Conservation (phyloP, 2,113 vertebrate genomes). For the Girardinichthys multiradiatus region DNA sequence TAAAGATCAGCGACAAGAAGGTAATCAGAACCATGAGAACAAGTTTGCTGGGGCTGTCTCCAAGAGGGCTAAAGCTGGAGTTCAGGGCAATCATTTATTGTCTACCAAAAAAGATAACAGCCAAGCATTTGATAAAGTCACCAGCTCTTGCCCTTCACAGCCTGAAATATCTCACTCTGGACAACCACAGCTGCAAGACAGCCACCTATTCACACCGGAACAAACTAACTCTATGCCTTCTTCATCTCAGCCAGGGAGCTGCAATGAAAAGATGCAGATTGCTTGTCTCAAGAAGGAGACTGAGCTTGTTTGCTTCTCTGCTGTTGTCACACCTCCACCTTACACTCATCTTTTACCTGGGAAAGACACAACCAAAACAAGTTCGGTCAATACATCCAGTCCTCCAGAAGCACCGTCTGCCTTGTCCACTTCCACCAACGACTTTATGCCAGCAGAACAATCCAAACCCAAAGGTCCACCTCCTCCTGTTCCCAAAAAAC, state of each 20-base stretch:
- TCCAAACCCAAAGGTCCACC: constrained; percentile 75
- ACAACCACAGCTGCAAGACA: constrained; percentile 25
- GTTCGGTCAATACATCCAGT: constrained; percentile 7
- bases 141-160: constrained; percentile 7
- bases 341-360: constrained; percentile 50
- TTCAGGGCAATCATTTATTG: neutral
- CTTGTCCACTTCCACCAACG: constrained; percentile 10
- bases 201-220: constrained; percentile 28
- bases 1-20: constrained; percentile 11
- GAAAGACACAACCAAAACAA: constrained; percentile 17
- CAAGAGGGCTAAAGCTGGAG: constrained; percentile 37
- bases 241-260: constrained; percentile 15
- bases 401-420: neutral
- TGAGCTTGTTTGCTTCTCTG: constrained; percentile 61
- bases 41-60: constrained; percentile 55
- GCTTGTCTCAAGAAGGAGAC: constrained; percentile 58
- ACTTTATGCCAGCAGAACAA: constrained; percentile 38
- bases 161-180: neutral
- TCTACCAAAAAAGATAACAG: constrained; percentile 21
- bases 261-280: constrained; percentile 27
- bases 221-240: constrained; percentile 29
- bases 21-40: constrained; percentile 14
- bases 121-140: constrained; percentile 10
- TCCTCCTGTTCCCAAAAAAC: constrained; percentile 80
- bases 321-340: constrained; percentile 59